Evolutionary conservation across 2,888 invertebrate species (phyloP).

Genomic region (Falcaria lacertinaria): DNA sequence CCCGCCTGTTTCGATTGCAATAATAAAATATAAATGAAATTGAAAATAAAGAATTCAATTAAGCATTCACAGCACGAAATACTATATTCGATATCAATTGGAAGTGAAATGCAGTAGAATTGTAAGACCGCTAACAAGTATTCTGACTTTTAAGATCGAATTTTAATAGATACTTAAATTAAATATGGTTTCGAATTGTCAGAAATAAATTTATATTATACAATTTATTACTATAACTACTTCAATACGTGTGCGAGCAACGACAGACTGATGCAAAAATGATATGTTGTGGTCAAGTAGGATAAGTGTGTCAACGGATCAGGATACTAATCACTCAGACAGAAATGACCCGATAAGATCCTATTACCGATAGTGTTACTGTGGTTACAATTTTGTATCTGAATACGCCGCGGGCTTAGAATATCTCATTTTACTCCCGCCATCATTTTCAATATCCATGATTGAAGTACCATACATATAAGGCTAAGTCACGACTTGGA

Average conservation of each 20-base stretch:
- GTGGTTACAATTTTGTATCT: slow-evolving; percentile 20
- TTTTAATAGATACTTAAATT: slow-evolving; percentile 12
- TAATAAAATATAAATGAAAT: slow-evolving; percentile 35
- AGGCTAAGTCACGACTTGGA: slow-evolving; percentile 1
- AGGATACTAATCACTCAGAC: slow-evolving; percentile 27
- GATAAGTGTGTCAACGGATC: slow-evolving; percentile 33
- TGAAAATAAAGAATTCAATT: slow-evolving; percentile 20
- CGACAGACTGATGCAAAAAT: too few relatives aligned
- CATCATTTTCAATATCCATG: not conserved
- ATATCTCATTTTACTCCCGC: slow-evolving; percentile 15
- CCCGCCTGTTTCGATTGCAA: slow-evolving; percentile 18
- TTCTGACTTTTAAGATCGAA: not conserved
- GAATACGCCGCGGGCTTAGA: slow-evolving; percentile 21
- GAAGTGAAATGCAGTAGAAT: slow-evolving; percentile 16
- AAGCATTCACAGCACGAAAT: slow-evolving; percentile 18
- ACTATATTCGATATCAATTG: slow-evolving; percentile 18
- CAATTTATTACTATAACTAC: too few relatives aligned
- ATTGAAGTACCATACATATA: not conserved
- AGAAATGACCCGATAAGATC: slow-evolving; percentile 20
- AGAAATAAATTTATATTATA: too few relatives aligned
- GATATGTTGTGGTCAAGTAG: slow-evolving; percentile 2
- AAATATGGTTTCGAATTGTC: too few relatives aligned
- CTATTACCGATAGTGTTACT: slow-evolving; percentile 35
- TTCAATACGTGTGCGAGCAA: slow-evolving; percentile 14
- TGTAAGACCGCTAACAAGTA: slow-evolving; percentile 3